Percentiles rank a stretch among this genome's conserved stretches.
These are phyloP conservation scores for Perca fluviatilis DNA, from an alignment of 2,113 vertebrate genomes.

Conservation along the genomic window DNA sequence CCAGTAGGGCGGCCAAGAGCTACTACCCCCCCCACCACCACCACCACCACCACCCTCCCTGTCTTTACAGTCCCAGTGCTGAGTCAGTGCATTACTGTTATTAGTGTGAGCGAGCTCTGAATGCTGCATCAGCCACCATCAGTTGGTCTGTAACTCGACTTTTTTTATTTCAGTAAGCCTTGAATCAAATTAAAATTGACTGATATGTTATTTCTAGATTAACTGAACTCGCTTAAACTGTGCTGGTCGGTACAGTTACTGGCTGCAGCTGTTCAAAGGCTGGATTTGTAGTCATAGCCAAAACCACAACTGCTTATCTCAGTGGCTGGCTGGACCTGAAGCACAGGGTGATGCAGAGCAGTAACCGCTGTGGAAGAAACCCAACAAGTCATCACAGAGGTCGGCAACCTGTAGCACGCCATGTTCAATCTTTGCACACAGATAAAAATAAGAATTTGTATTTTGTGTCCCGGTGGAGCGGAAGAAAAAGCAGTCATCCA, in stretches of 20 bases:
- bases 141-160: constrained; percentile 4
- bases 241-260: not conserved
- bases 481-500: not conserved
- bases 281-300: constrained; percentile 15
- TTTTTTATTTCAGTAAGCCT: constrained; percentile 19
- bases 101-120: constrained; percentile 62
- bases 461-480: not conserved
- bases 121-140: constrained; percentile 51
- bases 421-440: not conserved
- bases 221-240: constrained; percentile 35
- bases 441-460: not conserved
- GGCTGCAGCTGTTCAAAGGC: constrained; percentile 25
- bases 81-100: constrained; percentile 81
- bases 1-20: constrained; percentile 56
- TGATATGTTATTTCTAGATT: constrained; percentile 46
- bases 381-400: not conserved
- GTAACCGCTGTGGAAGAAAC: not conserved
- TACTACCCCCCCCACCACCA: constrained; percentile 28
- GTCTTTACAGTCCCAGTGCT: constrained; percentile 64
- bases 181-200: constrained; percentile 51
- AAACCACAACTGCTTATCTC: constrained; percentile 28
- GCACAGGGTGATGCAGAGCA: not conserved
- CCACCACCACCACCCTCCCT: constrained; percentile 1
- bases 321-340: not conserved
- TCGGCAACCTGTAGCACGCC: not conserved